Base-by-base conservation (phyloP, 2,888 invertebrate species). In the Isoperla grammatica region DNA sequence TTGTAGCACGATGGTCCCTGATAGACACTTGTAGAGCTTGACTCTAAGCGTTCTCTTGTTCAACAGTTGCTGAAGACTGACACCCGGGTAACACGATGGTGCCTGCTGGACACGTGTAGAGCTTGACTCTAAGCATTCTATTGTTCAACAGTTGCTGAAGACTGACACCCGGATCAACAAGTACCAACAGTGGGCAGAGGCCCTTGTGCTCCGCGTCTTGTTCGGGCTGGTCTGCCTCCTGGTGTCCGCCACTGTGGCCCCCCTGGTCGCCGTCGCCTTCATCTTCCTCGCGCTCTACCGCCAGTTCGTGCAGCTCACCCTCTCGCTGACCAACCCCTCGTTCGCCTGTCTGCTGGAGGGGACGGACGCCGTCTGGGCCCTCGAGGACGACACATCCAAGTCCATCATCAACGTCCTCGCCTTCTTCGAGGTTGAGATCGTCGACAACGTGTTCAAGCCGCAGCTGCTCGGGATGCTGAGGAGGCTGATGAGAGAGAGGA, bases 351-450 rank as follows among this genome's bases (percentile, higher is more conserved):
- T 80, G 15, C 69, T 82, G 19, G 74, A 77, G 37, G 81, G 81
- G 43, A 75, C 76, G 8, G 81, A 82, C 65, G 75, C 76, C 1
- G 74, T 81, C 57, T 81, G 80, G 79, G 77, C 79, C 29, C 65
- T 79, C 19, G 80, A 81, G 69, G 75, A 77, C 35, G 71, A 76
- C 2, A 67, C 71, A 1, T 72, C 77, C 0, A 74, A 73, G 58
- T 77, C 76, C 42, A 69, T 79, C 19, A 79, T 79, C 55, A 79
- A 79, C 57, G 75, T 79, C 2, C 69, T 81, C 1, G 75, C 76
- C 17, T 67, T 78, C 12, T 68, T 81, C 61, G 77, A 79, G 65
- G 71, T 74, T 53, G 69, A 67, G 40, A 12, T 58, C 55, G 12
- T 55, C 55, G 53, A 54, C 43, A 39, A 59, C 49, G 53, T 39